phyloP scores from a whole-genome alignment of 2,797 vertebrate genomes.

The Zalophus californianus region DNA sequence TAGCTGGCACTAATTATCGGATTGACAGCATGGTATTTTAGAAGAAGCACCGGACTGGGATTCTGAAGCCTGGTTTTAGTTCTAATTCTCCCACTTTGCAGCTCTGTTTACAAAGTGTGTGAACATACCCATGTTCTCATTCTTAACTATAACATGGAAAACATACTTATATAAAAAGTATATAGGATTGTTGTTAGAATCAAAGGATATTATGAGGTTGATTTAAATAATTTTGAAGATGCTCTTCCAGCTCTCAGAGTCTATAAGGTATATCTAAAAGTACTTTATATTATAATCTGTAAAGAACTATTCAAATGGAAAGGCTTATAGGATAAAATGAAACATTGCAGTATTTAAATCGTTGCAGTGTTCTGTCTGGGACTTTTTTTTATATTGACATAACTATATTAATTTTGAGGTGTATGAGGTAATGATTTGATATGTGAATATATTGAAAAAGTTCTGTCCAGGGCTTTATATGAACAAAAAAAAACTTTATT shows the following conservation, averaged over 20 bases:
- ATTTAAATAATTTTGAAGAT: not conserved
- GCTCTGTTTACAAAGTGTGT: not conserved
- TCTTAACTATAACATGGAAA: not conserved
- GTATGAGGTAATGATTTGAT: not conserved
- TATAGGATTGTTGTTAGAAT: not conserved
- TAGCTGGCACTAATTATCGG: too few species aligned
- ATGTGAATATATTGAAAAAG: not conserved
- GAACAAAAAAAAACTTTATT: conserved; percentile 19
- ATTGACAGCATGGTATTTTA: not conserved
- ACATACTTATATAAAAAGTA: not conserved
- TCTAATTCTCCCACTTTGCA: not conserved
- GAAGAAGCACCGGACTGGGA: not conserved
- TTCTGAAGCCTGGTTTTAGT: not conserved
- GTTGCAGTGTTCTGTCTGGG: not conserved
- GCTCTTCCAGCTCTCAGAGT: not conserved
- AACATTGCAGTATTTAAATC: not conserved
- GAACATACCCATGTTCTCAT: not conserved
- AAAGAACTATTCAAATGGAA: conserved; percentile 18
- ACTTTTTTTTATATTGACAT: not conserved
- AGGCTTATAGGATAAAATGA: not conserved
- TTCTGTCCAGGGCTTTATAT: not conserved
- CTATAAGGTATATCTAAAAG: not conserved
- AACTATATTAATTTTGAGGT: not conserved
- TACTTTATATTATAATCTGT: conserved; percentile 11
- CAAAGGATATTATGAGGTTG: not conserved